Evolutionary conservation across 2,113 vertebrate species (phyloP).

Genomic region (Thalassarche chlororhynchos): DNA sequence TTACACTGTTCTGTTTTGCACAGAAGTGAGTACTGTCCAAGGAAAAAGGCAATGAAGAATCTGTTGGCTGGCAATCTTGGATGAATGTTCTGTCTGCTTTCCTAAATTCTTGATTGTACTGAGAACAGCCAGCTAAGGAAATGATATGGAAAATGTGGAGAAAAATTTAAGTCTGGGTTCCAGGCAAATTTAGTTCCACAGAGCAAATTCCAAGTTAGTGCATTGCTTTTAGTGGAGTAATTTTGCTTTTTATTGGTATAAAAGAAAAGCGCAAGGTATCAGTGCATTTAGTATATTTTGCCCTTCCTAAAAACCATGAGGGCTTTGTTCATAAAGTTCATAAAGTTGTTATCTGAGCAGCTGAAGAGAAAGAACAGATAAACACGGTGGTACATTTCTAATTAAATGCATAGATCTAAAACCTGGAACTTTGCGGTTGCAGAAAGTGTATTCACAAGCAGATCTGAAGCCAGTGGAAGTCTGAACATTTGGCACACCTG

Average conservation of each 20-base stretch:
- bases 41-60: not conserved
- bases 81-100: not conserved
- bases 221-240: not conserved
- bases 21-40: not conserved
- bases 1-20: not conserved
- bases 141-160: not conserved
- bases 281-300: not conserved
- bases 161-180: not conserved
- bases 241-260: not conserved
- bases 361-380: not conserved
- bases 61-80: not conserved
- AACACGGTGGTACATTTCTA: fast-evolving
- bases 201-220: not conserved
- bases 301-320: not conserved
- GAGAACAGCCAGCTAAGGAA: not conserved
- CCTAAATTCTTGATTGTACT: not conserved
- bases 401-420: not conserved
- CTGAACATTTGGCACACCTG: not conserved
- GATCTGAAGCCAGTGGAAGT: not conserved
- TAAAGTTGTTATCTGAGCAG: not conserved
- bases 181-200: not conserved
- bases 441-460: not conserved
- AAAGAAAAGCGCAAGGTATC: not conserved
- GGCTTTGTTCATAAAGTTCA: not conserved
- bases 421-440: not conserved